These are phyloP conservation scores for Chrysemys picta DNA, from an alignment of 2,113 vertebrate species.

Conservation along the genomic window DNA sequence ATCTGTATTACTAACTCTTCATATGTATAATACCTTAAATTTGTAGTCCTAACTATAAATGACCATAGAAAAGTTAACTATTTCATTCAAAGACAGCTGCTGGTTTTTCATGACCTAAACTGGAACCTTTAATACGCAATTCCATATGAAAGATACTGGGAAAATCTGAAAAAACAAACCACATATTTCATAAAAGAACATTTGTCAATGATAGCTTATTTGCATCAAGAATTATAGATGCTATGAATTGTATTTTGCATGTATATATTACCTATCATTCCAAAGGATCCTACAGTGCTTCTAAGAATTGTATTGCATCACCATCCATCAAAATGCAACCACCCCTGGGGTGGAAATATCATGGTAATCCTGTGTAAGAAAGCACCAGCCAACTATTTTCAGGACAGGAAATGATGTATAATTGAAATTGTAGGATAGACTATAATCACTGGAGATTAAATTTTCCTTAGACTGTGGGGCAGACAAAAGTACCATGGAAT, in stretches of 20 bases:
- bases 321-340: background rate
- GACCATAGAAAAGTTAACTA: constrained; percentile 32
- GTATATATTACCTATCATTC: background rate
- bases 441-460: constrained; percentile 19
- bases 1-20: constrained; percentile 41
- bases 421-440: background rate
- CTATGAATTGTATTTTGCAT: background rate
- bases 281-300: background rate
- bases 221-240: background rate
- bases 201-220: background rate
- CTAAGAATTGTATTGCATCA: background rate
- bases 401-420: background rate
- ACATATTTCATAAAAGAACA: background rate
- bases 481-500: constrained; percentile 16
- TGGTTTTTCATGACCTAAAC: constrained; percentile 29
- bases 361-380: background rate
- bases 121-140: constrained; percentile 2
- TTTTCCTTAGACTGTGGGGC: constrained; percentile 31
- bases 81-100: constrained; percentile 33
- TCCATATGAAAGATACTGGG: constrained; percentile 7
- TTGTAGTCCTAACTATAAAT: constrained; percentile 36
- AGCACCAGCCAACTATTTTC: rapidly evolving
- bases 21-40: constrained; percentile 36
- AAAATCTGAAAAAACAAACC: background rate
- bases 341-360: background rate